Percentiles rank a stretch among this genome's conserved stretches.
Conservation (phyloP, 2,113 vertebrate species). For the Hyperoodon ampullatus region DNA sequence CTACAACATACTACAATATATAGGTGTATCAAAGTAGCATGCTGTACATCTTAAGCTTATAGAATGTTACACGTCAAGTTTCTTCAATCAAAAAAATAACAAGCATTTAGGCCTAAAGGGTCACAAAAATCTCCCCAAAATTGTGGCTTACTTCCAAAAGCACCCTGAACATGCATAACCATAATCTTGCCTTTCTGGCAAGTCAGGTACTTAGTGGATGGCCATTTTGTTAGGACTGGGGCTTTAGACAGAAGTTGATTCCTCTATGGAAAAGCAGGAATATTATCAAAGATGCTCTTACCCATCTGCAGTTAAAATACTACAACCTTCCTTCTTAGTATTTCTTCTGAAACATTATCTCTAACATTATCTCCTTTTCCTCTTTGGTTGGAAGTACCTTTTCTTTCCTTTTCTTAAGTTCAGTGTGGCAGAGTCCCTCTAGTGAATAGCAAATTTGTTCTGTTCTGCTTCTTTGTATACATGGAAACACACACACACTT, state of each 20-base stretch:
- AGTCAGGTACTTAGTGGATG: neutral
- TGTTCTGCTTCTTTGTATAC: neutral
- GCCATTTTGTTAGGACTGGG: neutral
- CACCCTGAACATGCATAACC: neutral
- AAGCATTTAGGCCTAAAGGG: neutral
- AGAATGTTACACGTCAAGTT: neutral
- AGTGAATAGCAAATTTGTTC: neutral
- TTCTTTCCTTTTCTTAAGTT: neutral
- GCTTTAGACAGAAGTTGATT: neutral
- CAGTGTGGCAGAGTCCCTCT: neutral
- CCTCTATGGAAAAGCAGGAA: neutral
- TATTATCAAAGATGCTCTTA: neutral
- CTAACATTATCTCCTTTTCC: neutral
- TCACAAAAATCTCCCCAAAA: neutral
- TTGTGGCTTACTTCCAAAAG: conserved; percentile 9
- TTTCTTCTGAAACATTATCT: neutral
- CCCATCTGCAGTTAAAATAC: neutral
- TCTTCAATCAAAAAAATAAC: neutral
- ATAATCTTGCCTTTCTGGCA: neutral
- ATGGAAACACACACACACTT: neutral
- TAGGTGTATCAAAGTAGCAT: neutral
- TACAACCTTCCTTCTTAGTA: neutral
- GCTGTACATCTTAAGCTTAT: neutral
- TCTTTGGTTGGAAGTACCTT: neutral
- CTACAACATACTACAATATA: neutral